phyloP scores from a whole-genome alignment of 2,888 invertebrate species.

The Tetropium fuscum region DNA sequence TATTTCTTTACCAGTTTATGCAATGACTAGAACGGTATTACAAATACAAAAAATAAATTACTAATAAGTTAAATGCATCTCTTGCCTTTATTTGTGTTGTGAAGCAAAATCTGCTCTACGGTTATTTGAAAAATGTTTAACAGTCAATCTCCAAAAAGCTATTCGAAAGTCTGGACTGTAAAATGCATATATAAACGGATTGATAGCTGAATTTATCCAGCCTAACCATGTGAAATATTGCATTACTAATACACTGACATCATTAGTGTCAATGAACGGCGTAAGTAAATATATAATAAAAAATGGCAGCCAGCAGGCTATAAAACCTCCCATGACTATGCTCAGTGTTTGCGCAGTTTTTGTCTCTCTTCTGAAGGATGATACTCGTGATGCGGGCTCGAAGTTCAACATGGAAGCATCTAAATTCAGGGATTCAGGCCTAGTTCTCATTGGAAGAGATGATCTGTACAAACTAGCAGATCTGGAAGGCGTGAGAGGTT shows the following conservation, averaged over 20 bases:
- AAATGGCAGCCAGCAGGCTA: slow-evolving; percentile 91
- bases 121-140: slow-evolving; percentile 73
- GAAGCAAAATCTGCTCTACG: slow-evolving; percentile 59
- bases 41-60: slow-evolving; percentile 22
- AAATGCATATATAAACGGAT: slow-evolving; percentile 92
- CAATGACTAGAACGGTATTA: slow-evolving; percentile 32
- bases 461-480: slow-evolving; percentile 57
- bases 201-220: slow-evolving; percentile 91
- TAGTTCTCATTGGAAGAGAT: slow-evolving; percentile 52
- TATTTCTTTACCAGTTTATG: slow-evolving; percentile 29
- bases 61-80: slow-evolving; percentile 4
- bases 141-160: slow-evolving; percentile 87
- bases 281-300: slow-evolving; percentile 85
- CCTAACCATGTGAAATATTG: slow-evolving; percentile 88
- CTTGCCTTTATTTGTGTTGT: slow-evolving; percentile 58
- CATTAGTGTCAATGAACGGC: slow-evolving; percentile 79
- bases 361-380: slow-evolving; percentile 81
- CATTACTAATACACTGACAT: slow-evolving; percentile 71
- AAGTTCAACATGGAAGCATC: slow-evolving; percentile 69
- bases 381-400: slow-evolving; percentile 69
- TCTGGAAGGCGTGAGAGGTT: slow-evolving; percentile 55
- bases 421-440: slow-evolving; percentile 70
- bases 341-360: slow-evolving; percentile 91
- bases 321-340: slow-evolving; percentile 88
- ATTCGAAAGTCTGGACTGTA: slow-evolving; percentile 89